These are phyloP conservation scores for Eudasyphora cyanicolor DNA, from an alignment of 2,888 invertebrate species.

Conservation along the genomic window DNA sequence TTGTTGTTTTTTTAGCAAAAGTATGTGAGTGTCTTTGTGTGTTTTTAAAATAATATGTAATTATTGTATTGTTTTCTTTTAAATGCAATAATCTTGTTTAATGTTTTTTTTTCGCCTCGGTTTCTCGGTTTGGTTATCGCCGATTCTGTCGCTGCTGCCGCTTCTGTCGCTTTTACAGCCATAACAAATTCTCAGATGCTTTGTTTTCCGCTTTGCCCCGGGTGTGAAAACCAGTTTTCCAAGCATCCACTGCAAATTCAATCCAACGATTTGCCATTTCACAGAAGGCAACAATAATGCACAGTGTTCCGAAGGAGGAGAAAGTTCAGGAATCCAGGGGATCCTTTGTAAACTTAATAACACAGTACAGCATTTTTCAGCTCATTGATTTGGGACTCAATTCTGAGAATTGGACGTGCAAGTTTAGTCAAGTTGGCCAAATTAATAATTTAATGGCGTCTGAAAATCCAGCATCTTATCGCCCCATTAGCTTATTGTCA, in stretches of 20 bases:
- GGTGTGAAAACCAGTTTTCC: conserved; percentile 56
- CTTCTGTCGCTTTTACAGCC: background rate
- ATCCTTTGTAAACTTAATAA: too few species aligned
- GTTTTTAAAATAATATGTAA: conserved; percentile 24
- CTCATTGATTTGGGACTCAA: too few species aligned
- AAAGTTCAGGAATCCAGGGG: too few species aligned
- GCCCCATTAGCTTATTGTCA: too few species aligned
- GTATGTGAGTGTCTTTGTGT: background rate
- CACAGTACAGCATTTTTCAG: too few species aligned
- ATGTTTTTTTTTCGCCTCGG: conserved; percentile 9
- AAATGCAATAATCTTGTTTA: conserved; percentile 33
- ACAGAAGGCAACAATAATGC: background rate
- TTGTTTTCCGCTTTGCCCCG: conserved; percentile 56
- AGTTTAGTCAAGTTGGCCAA: too few species aligned
- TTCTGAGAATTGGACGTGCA: too few species aligned
- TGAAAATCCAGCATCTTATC: too few species aligned
- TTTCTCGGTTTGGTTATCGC: background rate
- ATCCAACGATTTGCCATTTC: conserved; percentile 23
- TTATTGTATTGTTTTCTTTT: conserved; percentile 16
- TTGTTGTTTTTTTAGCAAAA: background rate
- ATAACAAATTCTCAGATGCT: background rate
- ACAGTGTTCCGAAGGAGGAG: conserved; percentile 4
- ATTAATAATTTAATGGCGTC: too few species aligned
- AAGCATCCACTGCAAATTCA: conserved; percentile 37
- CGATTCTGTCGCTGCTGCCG: background rate